A percentile compares a stretch with the other conserved stretches of the same genome.
Evolutionary conservation across 2,797 vertebrate species (phyloP).

Genomic region (Syndactyla subalaris): DNA sequence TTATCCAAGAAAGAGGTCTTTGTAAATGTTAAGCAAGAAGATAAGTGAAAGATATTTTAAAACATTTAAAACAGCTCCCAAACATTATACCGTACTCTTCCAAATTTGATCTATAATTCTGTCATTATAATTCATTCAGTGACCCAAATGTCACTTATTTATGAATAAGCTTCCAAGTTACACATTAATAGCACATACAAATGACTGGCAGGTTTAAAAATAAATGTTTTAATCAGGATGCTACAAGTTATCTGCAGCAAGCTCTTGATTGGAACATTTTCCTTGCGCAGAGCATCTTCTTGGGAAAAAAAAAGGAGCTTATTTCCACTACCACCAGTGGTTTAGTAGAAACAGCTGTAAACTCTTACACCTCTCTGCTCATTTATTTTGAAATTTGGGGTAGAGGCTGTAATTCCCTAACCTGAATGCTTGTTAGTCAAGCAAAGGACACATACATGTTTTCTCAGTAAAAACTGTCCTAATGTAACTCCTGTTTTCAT

Average conservation of each 20-base stretch:
- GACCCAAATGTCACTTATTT: slow-evolving; percentile 49
- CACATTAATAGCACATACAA: background rate
- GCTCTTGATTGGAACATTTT: slow-evolving; percentile 26
- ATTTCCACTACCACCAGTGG: background rate
- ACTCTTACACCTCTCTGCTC: background rate
- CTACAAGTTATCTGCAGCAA: slow-evolving; percentile 29
- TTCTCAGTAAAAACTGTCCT: background rate
- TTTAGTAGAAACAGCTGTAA: background rate
- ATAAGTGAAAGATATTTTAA: slow-evolving; percentile 36
- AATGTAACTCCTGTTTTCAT: slow-evolving; percentile 23
- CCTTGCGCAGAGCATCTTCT: slow-evolving; percentile 3
- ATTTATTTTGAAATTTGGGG: background rate
- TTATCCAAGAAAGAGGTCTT: slow-evolving; percentile 70
- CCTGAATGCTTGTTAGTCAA: background rate
- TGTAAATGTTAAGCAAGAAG: slow-evolving; percentile 62
- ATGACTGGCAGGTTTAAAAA: slow-evolving; percentile 58
- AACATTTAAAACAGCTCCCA: background rate
- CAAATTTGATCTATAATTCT: slow-evolving; percentile 20
- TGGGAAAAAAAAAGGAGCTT: background rate
- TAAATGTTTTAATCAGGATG: slow-evolving; percentile 46
- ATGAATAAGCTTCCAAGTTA: slow-evolving; percentile 41
- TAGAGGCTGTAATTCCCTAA: background rate
- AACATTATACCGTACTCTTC: slow-evolving; percentile 1
- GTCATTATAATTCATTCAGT: slow-evolving; percentile 30
- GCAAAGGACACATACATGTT: rapidly evolving